Base-by-base conservation (phyloP, 2,888 invertebrate genomes). In the Thymelicus acteon region DNA sequence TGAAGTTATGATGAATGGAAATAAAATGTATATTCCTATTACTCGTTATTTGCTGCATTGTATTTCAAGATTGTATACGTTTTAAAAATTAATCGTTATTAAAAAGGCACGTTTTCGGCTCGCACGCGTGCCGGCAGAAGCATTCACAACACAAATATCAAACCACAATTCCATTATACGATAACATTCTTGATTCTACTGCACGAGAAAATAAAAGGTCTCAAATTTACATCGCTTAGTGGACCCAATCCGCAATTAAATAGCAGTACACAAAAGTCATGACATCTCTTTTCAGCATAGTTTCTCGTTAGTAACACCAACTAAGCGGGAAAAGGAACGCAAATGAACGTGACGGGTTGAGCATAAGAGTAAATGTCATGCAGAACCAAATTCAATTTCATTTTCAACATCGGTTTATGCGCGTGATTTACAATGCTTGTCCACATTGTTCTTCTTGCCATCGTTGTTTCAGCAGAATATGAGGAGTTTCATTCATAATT, bases 181-280 rank as follows among this genome's bases (percentile, higher is more conserved):
- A n/a, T 84, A 85, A 85, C 83, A 85, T 88, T 83, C 60, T 71
- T 66, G 61, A 71, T 60, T 54, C 81, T 81, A 78, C 80, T 72
- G 79, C 78, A 80, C 78, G 81, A 80, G 82, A 85, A 87, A 89
- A 90, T 88, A 89, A 89, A 88, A 89, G 85, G 84, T 86, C 83
- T 83, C 78, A 81, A 83, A 89, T 89, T 89, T 89, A 88, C 89
- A 90, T 88, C 87, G 82, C 87, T 84, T 85, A 86, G 81, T 82
- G 84, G 78, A 84, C 82, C 79, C 79, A 78, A 84, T 82, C 78
- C 79, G 78, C 78, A 77, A 77, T 75, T 78, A 77, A 77, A 77
- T 79, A 76, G 80, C 79, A 82, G 82, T 83, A 78, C 72, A 74
- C 78, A 76, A 80, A 79, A 80, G 79, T 84, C 81, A 75, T 79